Percentiles rank a stretch among this genome's conserved stretches.
phyloP scores from a whole-genome alignment of 2,113 vertebrate species.

The Vidua chalybeata region DNA sequence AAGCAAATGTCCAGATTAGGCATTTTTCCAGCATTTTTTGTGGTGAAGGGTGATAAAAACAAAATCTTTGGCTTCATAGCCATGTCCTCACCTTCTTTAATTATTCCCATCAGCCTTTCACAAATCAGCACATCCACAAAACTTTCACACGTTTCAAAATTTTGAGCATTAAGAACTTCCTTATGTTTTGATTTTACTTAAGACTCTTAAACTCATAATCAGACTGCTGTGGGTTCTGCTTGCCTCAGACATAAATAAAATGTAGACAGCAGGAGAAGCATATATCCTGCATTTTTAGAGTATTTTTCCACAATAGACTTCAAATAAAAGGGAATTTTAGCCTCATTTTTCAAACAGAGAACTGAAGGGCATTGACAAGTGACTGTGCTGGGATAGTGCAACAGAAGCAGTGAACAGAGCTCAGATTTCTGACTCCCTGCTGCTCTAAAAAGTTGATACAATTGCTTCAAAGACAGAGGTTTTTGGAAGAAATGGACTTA shows the following conservation, averaged over 20 bases:
- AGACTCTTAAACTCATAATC: neutral
- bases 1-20: neutral
- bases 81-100: neutral
- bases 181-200: neutral
- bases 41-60: neutral
- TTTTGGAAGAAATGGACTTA: neutral
- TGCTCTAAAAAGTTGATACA: neutral
- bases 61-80: neutral
- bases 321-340: neutral
- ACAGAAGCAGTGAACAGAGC: neutral
- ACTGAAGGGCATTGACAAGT: neutral
- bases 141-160: neutral
- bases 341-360: neutral
- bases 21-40: neutral
- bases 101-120: neutral
- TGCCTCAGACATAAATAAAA: neutral
- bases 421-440: neutral
- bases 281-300: neutral
- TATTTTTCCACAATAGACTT: neutral
- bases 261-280: neutral
- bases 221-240: neutral
- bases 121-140: neutral
- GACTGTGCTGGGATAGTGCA: neutral
- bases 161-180: neutral
- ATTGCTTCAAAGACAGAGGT: neutral